Evolutionary conservation across 2,888 invertebrate genomes (phyloP).

Genomic region (Hemicrepidius hirtus): DNA sequence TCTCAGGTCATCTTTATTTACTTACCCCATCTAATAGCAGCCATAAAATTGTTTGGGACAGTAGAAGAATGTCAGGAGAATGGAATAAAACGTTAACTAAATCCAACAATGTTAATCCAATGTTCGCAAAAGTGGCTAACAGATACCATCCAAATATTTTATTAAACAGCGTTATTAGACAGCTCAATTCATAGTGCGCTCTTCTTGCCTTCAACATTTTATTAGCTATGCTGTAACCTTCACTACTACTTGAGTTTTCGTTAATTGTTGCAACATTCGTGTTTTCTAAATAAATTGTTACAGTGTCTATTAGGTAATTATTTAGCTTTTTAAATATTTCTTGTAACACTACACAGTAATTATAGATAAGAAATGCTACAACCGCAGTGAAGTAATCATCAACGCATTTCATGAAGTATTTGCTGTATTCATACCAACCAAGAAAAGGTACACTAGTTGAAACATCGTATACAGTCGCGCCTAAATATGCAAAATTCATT

Average conservation of each 20-base stretch:
- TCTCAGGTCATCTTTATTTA: too few species aligned
- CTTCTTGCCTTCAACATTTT: background rate
- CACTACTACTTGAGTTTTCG: too few species aligned
- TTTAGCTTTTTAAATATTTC: background rate
- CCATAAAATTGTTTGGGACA: too few species aligned
- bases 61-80: too few species aligned
- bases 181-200: background rate
- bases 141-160: background rate
- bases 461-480: background rate
- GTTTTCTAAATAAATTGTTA: too few species aligned
- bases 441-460: background rate
- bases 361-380: background rate
- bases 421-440: background rate
- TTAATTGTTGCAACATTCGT: too few species aligned
- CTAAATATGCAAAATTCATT: background rate
- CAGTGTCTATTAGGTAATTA: too few species aligned
- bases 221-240: too few species aligned
- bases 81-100: too few species aligned
- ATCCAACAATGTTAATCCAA: too few species aligned
- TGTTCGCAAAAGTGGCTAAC: background rate
- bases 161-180: background rate
- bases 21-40: too few species aligned
- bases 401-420: background rate
- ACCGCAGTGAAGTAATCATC: background rate
- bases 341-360: background rate